Conservation (phyloP, 2,888 invertebrate genomes). For the Thymelicus acteon region DNA sequence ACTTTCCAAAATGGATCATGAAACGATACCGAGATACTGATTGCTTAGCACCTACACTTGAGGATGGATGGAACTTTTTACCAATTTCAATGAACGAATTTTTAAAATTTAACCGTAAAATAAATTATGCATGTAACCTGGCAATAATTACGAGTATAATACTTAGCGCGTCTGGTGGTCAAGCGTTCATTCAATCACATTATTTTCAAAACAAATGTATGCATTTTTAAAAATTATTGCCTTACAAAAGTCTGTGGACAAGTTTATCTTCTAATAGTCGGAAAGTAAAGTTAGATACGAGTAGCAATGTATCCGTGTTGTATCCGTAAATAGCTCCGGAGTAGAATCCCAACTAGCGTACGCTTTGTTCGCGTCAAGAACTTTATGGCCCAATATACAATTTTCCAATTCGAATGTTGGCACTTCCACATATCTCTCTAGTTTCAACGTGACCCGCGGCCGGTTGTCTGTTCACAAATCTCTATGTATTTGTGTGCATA, state of each 20-base stretch:
- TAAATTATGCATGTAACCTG: no score
- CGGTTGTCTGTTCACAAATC: constrained; percentile 53
- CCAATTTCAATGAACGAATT: no score
- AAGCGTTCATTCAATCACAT: no score
- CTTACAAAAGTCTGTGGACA: constrained; percentile 18
- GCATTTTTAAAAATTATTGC: no score
- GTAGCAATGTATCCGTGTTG: constrained; percentile 23
- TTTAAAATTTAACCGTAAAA: no score
- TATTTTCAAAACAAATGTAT: no score
- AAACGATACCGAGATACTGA: no score
- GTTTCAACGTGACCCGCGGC: constrained; percentile 37
- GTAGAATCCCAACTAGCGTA: constrained; percentile 44
- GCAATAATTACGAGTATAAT: no score
- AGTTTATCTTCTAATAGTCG: constrained; percentile 37
- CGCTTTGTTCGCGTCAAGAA: constrained; percentile 58
- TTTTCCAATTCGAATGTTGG: constrained; percentile 63
- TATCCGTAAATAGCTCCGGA: constrained; percentile 39
- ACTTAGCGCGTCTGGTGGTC: no score
- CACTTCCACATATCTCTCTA: constrained; percentile 54
- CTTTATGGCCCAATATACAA: constrained; percentile 62
- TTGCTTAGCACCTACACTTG: no score
- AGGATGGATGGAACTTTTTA: no score
- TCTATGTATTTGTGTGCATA: constrained; percentile 48
- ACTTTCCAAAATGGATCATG: no score
- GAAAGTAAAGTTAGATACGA: constrained; percentile 53